These are phyloP conservation scores for Esox masquinongy DNA, from an alignment of 2,797 vertebrate genomes.

Conservation along the genomic window DNA sequence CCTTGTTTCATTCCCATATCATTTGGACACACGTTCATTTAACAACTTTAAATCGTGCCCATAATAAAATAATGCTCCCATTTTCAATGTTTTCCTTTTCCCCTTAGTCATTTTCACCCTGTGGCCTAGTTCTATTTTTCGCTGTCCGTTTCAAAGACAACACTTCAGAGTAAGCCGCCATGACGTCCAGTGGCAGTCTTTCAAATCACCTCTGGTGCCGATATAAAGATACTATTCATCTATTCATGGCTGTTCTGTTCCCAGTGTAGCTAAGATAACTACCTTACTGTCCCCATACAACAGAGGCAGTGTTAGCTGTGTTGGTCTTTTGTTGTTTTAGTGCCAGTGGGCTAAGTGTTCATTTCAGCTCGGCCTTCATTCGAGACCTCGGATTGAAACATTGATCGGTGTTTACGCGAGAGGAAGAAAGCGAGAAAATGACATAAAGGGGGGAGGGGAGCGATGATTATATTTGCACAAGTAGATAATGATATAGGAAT, in stretches of 20 bases:
- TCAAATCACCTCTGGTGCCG: slow-evolving; percentile 75
- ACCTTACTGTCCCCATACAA: slow-evolving; percentile 71
- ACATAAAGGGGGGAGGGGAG: not conserved
- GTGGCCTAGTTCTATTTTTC: slow-evolving; percentile 67
- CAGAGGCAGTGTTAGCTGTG: slow-evolving; percentile 69
- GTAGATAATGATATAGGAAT: not conserved
- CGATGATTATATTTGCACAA: not conserved
- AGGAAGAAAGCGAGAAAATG: not conserved
- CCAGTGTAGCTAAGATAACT: slow-evolving; percentile 70
- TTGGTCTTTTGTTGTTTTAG: slow-evolving; percentile 65
- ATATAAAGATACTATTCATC: slow-evolving; percentile 77
- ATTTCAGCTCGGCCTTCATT: slow-evolving; percentile 66
- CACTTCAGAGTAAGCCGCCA: slow-evolving; percentile 43
- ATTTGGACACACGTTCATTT: slow-evolving; percentile 18
- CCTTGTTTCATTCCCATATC: slow-evolving; percentile 30
- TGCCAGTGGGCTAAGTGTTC: slow-evolving; percentile 69
- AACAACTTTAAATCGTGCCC: slow-evolving; percentile 37
- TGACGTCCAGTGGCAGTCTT: slow-evolving; percentile 70
- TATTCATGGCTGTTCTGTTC: slow-evolving; percentile 70
- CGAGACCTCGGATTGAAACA: slow-evolving; percentile 46
- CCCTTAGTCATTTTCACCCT: slow-evolving; percentile 55
- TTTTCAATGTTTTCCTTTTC: slow-evolving; percentile 54
- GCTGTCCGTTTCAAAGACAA: slow-evolving; percentile 68
- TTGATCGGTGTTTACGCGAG: slow-evolving; percentile 9
- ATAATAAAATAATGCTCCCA: slow-evolving; percentile 57